phyloP scores from a whole-genome alignment of 2,888 invertebrate species.

The Nomada fucata region DNA sequence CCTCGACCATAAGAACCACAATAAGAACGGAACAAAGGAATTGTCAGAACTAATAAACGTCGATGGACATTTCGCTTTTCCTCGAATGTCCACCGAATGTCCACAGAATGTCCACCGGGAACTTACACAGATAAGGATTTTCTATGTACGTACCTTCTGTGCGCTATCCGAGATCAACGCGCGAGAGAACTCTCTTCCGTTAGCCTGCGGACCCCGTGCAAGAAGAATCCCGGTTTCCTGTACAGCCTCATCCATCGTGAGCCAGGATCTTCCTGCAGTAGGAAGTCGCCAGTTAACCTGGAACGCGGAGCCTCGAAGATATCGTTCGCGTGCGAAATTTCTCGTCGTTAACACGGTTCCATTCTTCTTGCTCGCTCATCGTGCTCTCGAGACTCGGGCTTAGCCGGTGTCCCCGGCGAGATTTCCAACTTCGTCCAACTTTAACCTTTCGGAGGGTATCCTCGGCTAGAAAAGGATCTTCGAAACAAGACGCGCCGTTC shows the following conservation, averaged over 20 bases:
- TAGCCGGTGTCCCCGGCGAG: neutral
- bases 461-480: neutral
- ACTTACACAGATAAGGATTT: slow-evolving; percentile 8
- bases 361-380: slow-evolving; percentile 24
- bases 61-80: no score
- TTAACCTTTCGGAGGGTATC: neutral
- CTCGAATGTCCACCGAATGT: no score
- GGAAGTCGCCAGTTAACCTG: slow-evolving; percentile 51
- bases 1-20: no score
- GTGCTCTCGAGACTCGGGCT: slow-evolving; percentile 1
- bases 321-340: slow-evolving; percentile 49
- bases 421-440: slow-evolving; percentile 31
- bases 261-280: slow-evolving; percentile 40
- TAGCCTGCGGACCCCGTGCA: slow-evolving; percentile 25
- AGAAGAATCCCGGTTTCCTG: slow-evolving; percentile 50
- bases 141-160: slow-evolving; percentile 2
- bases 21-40: no score
- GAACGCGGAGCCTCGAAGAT: slow-evolving; percentile 18
- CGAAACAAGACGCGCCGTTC: neutral
- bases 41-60: no score
- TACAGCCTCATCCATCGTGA: slow-evolving; percentile 35
- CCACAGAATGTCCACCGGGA: neutral
- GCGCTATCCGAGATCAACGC: slow-evolving; percentile 46
- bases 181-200: slow-evolving; percentile 48
- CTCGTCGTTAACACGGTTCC: slow-evolving; percentile 41